Evolutionary conservation across 1,140 invertebrate genomes (phyloP).

Genomic region (Drosophila punjabiensis): DNA sequence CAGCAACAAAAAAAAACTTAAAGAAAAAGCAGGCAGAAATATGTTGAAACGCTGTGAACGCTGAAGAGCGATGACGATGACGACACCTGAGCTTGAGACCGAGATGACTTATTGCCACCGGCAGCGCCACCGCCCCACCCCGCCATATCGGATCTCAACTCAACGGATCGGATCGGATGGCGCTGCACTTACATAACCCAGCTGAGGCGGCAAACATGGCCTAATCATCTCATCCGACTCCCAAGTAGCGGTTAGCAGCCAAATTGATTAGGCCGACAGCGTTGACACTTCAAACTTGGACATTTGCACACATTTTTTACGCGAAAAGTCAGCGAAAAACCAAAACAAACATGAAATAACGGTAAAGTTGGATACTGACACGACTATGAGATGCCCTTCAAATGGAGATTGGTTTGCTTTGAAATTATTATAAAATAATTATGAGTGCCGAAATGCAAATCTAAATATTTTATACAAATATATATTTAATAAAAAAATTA

Average conservation of each 20-base stretch:
- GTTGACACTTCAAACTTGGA: slow-evolving; percentile 73
- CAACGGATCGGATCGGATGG: slow-evolving; percentile 56
- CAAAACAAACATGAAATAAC: slow-evolving; percentile 14
- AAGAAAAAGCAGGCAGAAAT: slow-evolving; percentile 52
- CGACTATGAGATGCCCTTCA: not conserved
- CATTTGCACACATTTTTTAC: slow-evolving; percentile 62
- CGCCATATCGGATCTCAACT: slow-evolving; percentile 34
- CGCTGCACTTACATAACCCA: slow-evolving; percentile 74
- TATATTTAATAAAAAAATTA: no score
- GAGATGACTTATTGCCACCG: slow-evolving; percentile 73
- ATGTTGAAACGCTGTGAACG: slow-evolving; percentile 65
- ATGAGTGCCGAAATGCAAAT: no score
- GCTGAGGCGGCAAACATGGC: slow-evolving; percentile 68
- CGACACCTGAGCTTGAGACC: slow-evolving; percentile 59
- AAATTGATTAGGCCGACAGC: slow-evolving; percentile 73
- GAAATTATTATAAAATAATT: not conserved
- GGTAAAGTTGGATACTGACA: not conserved
- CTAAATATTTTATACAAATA: no score
- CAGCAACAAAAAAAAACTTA: slow-evolving; percentile 6
- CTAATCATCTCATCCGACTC: slow-evolving; percentile 71
- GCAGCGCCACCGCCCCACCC: slow-evolving; percentile 54
- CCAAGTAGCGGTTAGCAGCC: slow-evolving; percentile 49
- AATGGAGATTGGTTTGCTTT: rapidly evolving
- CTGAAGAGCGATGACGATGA: slow-evolving; percentile 51
- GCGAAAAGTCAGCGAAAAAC: slow-evolving; percentile 17